Evolutionary conservation across 2,113 vertebrate species (phyloP).

Genomic region (Malaclemys terrapin): DNA sequence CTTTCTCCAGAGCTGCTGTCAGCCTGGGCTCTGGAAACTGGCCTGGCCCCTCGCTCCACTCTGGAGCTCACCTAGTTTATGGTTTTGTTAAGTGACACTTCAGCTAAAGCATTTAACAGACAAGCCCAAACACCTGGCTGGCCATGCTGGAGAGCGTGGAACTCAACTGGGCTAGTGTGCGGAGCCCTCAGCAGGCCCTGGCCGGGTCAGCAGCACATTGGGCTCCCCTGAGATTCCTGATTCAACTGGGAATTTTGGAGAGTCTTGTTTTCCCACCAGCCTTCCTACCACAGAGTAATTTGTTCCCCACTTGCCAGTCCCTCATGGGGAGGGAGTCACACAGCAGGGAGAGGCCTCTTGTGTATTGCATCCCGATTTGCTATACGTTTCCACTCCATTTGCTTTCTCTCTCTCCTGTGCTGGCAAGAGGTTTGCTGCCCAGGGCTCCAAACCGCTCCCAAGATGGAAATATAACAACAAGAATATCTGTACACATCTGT

Average conservation of each 20-base stretch:
- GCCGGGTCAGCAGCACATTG: rapidly evolving
- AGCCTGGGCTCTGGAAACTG: background rate
- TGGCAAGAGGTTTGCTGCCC: conserved; percentile 53
- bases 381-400: conserved; percentile 77
- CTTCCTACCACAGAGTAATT: conserved; percentile 25
- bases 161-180: background rate
- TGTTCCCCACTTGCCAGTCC: conserved; percentile 19
- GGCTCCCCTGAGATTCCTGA: background rate
- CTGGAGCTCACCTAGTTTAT: rapidly evolving
- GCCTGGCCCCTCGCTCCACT: rapidly evolving
- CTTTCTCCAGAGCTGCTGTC: background rate
- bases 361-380: conserved; percentile 72
- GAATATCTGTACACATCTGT: background rate
- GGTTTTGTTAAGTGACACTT: rapidly evolving
- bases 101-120: rapidly evolving
- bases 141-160: rapidly evolving
- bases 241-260: background rate
- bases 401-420: conserved; percentile 63
- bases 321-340: background rate
- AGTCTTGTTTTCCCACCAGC: background rate
- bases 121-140: background rate
- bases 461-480: background rate
- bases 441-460: conserved; percentile 37
- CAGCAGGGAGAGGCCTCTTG: conserved; percentile 48
- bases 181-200: rapidly evolving